Conservation (phyloP, 2,113 vertebrate genomes). For the Percopsis transmontana region DNA sequence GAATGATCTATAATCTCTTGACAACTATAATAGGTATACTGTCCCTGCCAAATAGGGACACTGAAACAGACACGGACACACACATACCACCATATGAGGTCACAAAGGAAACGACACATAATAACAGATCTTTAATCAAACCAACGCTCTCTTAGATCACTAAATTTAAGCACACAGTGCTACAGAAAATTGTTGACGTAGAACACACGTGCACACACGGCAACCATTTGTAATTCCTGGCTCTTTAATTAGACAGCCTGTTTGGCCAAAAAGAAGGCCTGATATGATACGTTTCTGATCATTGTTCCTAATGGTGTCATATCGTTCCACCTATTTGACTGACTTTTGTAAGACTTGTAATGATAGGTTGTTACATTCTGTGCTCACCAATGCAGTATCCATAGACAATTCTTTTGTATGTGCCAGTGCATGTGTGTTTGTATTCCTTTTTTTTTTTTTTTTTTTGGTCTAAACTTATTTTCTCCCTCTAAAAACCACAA, state of each 20-base stretch:
- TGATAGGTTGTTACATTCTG: neutral
- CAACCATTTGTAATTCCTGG: constrained; percentile 20
- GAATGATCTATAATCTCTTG: constrained; percentile 40
- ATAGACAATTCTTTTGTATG: too few relatives aligned
- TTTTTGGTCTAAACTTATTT: too few relatives aligned
- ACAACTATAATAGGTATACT: constrained; percentile 36
- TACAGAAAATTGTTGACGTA: neutral
- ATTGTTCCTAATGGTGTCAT: neutral
- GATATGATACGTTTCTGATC: constrained; percentile 9
- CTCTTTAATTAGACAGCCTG: constrained; percentile 1
- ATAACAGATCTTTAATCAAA: neutral
- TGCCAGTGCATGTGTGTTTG: too few relatives aligned
- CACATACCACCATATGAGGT: neutral
- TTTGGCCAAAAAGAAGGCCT: neutral
- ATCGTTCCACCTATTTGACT: neutral
- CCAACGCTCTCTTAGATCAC: neutral
- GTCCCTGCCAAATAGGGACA: constrained; percentile 26
- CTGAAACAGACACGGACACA: neutral
- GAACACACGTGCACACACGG: neutral
- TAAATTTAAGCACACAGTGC: neutral
- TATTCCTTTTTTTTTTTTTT: too few relatives aligned
- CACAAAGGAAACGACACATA: neutral
- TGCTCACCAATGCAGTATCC: too few relatives aligned
- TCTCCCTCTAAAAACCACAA: too few relatives aligned
- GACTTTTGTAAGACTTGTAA: too few relatives aligned